phyloP scores from a whole-genome alignment of 2,888 invertebrate species.

The Drosophila tripunctata region DNA sequence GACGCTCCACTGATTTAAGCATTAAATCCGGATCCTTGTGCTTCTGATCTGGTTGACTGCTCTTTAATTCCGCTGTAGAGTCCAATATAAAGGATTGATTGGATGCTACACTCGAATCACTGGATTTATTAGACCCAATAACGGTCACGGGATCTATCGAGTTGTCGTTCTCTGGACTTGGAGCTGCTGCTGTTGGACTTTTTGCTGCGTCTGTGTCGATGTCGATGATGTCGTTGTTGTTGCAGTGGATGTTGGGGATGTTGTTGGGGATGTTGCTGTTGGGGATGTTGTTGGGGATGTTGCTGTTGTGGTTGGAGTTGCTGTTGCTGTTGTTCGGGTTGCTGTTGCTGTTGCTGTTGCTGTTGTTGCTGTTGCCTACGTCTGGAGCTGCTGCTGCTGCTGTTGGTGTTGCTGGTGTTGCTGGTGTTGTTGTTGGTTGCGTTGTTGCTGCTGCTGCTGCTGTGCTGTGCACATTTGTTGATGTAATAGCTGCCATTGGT shows the following conservation, averaged over 20 bases:
- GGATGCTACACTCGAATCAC: conserved; percentile 79
- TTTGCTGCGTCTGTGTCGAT: conserved; percentile 78
- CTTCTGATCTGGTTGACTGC: conserved; percentile 63
- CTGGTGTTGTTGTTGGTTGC: conserved; percentile 81
- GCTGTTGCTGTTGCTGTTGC: conserved; percentile 59
- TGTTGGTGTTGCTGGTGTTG: conserved; percentile 46
- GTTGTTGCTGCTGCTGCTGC: conserved; percentile 81
- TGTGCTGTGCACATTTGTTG: conserved; percentile 84
- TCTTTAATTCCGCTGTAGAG: conserved; percentile 52
- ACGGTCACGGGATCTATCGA: conserved; percentile 80
- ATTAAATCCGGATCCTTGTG: conserved; percentile 88
- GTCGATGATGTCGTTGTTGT: conserved; percentile 69
- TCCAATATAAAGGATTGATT: conserved; percentile 81
- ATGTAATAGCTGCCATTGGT: conserved; percentile 83
- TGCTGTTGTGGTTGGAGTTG: conserved; percentile 65
- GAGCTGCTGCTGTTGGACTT: conserved; percentile 75
- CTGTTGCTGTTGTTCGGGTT: conserved; percentile 27
- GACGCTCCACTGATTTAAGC: conserved; percentile 88
- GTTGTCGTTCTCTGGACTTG: conserved; percentile 63
- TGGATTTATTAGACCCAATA: conserved; percentile 79
- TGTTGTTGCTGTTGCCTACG: conserved; percentile 40
- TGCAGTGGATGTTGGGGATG: conserved; percentile 83
- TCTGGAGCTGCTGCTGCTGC: conserved; percentile 42
- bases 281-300: conserved; percentile 81
- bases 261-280: conserved; percentile 82